Evolutionary conservation across 2,888 invertebrate species (phyloP), one percentile per base, ranked within the genome.

Genomic region (Apodemia mormo): DNA sequence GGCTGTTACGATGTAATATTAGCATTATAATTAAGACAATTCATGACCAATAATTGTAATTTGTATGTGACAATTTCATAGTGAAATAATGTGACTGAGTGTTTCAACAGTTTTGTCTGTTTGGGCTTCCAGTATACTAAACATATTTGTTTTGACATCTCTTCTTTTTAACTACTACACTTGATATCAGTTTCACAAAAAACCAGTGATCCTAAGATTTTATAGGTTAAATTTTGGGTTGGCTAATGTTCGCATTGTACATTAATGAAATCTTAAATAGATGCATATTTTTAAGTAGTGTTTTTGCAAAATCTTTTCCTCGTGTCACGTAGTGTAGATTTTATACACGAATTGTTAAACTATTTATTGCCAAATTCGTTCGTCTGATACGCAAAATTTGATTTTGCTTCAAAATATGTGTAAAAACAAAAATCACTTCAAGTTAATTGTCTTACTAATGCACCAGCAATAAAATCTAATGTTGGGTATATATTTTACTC

Each of bases 41-140:
- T 89, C 91, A 92, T 91, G 92, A 93, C 92, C 92, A 93, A 93
- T 93, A 92, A 90, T 86, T 92, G 90, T 92, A 92, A 92, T 88
- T 49, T 84, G 84, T 84, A 86, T 85, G 85, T 88, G 86, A 83
- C 86, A 85, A 88, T 89, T 90, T 90, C 87, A 88, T 91, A 90
- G 89, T 89, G 86, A 89, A 87, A 85, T 85, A 86, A 88, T 77
- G 85, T 84, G 92, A 92, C 92, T 92, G 91, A 90, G 83, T 85
- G 90, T 90, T 87, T 85, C 84, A 85, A 87, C 88, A 87, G 90
- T 85, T 49, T 85, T 89, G 89, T 92, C 90, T 91, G 91, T 90
- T 85, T 78, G 92, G 92, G 92, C 92, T 93, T 93, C 92, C 92
- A 93, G 86, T 91, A 90, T 81, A 85, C 85, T 89, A 88, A 85